Base-by-base conservation (phyloP, 2,888 invertebrate genomes). In the Apantesis nais region DNA sequence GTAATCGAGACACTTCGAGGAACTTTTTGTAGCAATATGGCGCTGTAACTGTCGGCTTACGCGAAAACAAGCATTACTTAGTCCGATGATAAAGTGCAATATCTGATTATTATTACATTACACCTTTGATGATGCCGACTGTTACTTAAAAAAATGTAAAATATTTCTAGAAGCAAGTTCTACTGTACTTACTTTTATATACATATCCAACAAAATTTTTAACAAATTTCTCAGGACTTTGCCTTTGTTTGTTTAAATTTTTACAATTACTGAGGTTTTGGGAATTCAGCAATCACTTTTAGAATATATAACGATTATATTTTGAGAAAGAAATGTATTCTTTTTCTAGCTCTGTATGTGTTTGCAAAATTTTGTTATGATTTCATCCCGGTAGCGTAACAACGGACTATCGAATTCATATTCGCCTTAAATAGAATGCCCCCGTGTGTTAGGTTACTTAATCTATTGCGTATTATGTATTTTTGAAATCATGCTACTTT, bases 41-140 rank as follows among this genome's bases (percentile, higher is more conserved):
- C 77, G 74, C 64, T 67, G 12, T 66, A 64, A 67, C 72, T 75
- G 71, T 73, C 65, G 41, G 67, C 65, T 74, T 73, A 78, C 78
- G 79, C 76, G 66, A 73, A 76, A 74, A 78, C 76, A 77, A 74
- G 76, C 77, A 76, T 80, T 73, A 75, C 73, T 75, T 61, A 74
- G 67, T 67, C 71, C 63, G 76, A 74, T 71, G 74, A 82, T 82
- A 82, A 78, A 76, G 60, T 78, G 70, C 71, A 79, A 75, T 80
- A 80, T 82, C 75, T 61, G 70, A 72, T 79, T 73, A 78, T 78
- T 73, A 60, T 25, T 71, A 62, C 72, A 73, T 68, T 71, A 70
- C 68, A 80, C 79, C 77, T 74, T 82, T 81, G 70, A 76, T 68
- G 73, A 77, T 64, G 66, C 81, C 83, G 81, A 70, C 77, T 55